A percentile compares a stretch with the other conserved stretches of the same genome.
Conservation (phyloP, 2,888 invertebrate genomes). For the Unio delphinus region DNA sequence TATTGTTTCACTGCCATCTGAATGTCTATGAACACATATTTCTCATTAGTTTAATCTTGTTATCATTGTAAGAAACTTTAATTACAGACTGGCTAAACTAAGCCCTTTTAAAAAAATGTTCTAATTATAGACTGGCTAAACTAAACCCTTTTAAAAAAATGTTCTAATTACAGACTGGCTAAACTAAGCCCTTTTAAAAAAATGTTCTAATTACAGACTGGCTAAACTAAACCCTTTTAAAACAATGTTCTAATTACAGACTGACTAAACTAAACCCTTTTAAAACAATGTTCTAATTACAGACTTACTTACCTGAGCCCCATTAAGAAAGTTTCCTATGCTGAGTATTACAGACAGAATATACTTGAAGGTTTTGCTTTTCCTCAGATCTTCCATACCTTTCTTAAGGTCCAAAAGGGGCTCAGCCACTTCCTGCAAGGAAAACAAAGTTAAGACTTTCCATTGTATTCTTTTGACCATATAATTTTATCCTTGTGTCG, state of each 20-base stretch:
- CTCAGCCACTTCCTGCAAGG: conserved; percentile 93
- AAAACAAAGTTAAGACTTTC: background rate
- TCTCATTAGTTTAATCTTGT: too few relatives aligned
- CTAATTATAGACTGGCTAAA: conserved; percentile 61
- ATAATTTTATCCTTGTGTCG: background rate
- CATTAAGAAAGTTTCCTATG: conserved; percentile 97
- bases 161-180: conserved; percentile 88
- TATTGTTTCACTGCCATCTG: too few relatives aligned
- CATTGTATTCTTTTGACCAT: background rate
- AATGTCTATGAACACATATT: too few relatives aligned
- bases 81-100: background rate
- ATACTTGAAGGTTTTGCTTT: conserved; percentile 94
- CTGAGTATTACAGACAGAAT: conserved; percentile 94
- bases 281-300: background rate
- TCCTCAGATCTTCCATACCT: conserved; percentile 91
- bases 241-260: background rate
- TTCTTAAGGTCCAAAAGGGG: conserved; percentile 98
- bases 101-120: background rate
- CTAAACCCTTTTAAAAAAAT: conserved; percentile 91
- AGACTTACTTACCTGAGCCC: conserved; percentile 76
- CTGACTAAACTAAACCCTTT: background rate
- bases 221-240: background rate
- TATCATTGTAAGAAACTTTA: too few relatives aligned
- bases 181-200: background rate
- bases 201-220: too few relatives aligned